Conservation (phyloP, 2,113 vertebrate genomes). For the Okapia johnstoni region DNA sequence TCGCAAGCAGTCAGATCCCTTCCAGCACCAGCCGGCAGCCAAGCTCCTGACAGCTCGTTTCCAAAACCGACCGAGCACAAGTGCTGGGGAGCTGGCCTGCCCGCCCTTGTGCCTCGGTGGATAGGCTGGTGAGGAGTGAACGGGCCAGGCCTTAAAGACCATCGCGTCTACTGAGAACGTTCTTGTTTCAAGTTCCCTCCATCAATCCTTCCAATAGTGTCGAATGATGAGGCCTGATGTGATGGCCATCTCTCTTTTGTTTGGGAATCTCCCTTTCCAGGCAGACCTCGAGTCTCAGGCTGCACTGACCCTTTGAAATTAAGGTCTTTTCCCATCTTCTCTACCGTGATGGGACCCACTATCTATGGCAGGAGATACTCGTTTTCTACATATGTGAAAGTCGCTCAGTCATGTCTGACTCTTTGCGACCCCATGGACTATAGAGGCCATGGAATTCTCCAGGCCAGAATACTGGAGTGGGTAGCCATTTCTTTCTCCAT, state of each 20-base stretch:
- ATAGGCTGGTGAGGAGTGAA: background rate
- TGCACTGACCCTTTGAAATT: background rate
- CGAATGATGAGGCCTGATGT: background rate
- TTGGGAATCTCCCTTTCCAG: background rate
- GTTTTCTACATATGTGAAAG: background rate
- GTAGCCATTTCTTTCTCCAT: background rate
- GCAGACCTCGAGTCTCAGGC: background rate
- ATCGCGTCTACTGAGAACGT: background rate
- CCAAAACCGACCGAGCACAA: background rate
- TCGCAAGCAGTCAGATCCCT: conserved; percentile 41
- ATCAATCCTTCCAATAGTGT: background rate
- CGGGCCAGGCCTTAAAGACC: background rate
- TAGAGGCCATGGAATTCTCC: background rate
- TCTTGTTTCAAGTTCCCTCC: background rate
- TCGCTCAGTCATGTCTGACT: background rate
- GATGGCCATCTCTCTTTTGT: background rate
- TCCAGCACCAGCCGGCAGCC: background rate
- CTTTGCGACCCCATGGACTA: background rate
- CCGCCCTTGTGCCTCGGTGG: background rate
- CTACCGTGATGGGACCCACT: background rate
- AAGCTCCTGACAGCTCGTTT: conserved; percentile 37
- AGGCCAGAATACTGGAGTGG: background rate
- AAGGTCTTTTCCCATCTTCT: background rate
- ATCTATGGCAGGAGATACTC: background rate
- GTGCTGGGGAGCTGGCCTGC: background rate